A percentile compares a stretch with the other conserved stretches of the same genome.
These are phyloP conservation scores for Homarus americanus DNA, from an alignment of 1,140 invertebrate species.

Conservation along the genomic window DNA sequence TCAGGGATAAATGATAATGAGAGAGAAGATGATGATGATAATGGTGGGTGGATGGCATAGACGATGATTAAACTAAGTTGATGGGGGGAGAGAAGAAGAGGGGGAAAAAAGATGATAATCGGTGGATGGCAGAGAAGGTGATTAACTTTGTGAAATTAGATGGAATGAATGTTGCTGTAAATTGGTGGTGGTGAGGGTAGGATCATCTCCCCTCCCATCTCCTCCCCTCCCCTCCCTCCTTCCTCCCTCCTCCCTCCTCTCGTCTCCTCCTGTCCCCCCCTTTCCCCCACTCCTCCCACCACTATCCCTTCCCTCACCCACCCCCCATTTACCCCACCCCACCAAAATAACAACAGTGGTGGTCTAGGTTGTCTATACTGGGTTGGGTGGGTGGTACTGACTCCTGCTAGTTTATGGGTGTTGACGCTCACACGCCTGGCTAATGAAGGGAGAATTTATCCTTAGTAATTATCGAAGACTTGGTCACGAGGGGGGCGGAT, in stretches of 20 bases:
- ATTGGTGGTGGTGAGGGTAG: too few species aligned
- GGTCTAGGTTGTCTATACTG: too few species aligned
- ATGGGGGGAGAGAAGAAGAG: background rate
- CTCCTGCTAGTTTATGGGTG: background rate
- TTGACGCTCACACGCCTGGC: background rate
- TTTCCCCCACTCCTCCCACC: too few species aligned
- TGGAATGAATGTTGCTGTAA: too few species aligned
- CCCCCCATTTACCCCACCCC: too few species aligned
- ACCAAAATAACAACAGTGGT: too few species aligned
- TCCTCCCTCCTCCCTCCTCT: too few species aligned
- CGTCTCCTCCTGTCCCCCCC: too few species aligned
- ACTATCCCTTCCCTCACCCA: too few species aligned
- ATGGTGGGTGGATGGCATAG: constrained; percentile 9
- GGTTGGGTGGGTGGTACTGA: too few species aligned
- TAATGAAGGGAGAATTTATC: background rate
- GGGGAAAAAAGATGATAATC: background rate
- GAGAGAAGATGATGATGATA: constrained; percentile 10
- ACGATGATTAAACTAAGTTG: background rate
- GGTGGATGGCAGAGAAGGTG: background rate
- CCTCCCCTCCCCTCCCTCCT: too few species aligned
- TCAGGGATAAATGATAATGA: constrained; percentile 36
- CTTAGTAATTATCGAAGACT: constrained; percentile 38
- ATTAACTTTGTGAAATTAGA: background rate
- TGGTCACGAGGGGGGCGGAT: constrained; percentile 31
- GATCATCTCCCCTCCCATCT: too few species aligned